Base-by-base conservation (phyloP, 1,140 invertebrate genomes). In the Schlechtendalia chinensis region DNA sequence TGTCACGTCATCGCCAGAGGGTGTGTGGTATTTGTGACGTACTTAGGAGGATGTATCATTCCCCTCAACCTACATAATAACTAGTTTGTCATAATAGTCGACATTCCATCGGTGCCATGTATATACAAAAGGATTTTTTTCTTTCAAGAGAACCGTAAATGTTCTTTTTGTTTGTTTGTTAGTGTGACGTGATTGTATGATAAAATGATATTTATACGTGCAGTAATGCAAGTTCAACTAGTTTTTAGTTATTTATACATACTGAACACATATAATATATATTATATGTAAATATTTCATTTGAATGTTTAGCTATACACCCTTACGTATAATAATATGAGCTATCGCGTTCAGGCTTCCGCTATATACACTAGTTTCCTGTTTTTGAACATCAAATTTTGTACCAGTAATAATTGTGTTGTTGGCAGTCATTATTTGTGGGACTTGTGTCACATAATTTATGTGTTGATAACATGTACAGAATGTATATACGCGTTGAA, bases 1-100 rank as follows among this genome's bases (percentile, higher is more conserved):
- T 72, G 69, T 72, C 69, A 72, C 50, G 69, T 72, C 47, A 71
- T 32, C 69, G 69, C 69, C 24, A 19, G 12, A 24, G 69, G 69
- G 50, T 71, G 24, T 53, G 67, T 47, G 45, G 24, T 71, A 53
- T 71, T 71, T 71, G 67, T 71, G 39, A 71, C 39, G 67, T 53
- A 50, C 65, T 17, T 71, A 17, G 45, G 67, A 71, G 50, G 67
- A 71, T 24, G 45, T 71, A 67, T 47, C 65, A 32, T 45, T 67
- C 45, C 45, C 47, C 47, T 71, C 67, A 71, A 71, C 47, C 67
- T 71, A 71, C 19, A 53, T 71, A 71, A 71, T 71, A 71, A 71
- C 67, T 47, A 53, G 67, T 71, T 71, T 71, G 45, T 71, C 67
- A 71, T 71, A 71, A 71, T 53, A 71, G 45, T 27, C 67, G 47